Conservation (phyloP, 2,888 invertebrate species). For the Ramazzottius varieornatus region DNA sequence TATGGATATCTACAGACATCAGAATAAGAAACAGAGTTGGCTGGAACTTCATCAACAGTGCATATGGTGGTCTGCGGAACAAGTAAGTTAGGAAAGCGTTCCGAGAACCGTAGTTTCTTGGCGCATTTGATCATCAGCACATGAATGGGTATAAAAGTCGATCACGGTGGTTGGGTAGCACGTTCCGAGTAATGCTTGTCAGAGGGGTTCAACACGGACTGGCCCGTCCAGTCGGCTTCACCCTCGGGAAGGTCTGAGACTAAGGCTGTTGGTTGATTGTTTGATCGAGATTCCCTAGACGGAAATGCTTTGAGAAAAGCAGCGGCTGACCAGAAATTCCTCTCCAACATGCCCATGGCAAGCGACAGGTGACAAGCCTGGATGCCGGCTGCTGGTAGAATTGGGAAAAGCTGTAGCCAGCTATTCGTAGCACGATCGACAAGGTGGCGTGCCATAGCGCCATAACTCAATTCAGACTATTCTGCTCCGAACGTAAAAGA, state of each 20-base stretch:
- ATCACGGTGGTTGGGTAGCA: no score
- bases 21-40: no score
- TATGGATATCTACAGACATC: no score
- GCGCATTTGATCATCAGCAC: no score
- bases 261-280: no score
- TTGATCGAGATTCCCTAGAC: neutral
- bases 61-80: no score
- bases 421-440: constrained; percentile 1
- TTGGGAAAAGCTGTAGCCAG: constrained; percentile 1
- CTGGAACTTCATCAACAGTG: no score
- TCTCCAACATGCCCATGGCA: neutral
- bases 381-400: neutral
- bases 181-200: neutral
- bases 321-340: neutral
- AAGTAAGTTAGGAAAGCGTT: no score
- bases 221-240: neutral
- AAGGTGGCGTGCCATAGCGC: neutral
- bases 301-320: neutral
- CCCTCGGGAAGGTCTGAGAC: constrained; percentile 3
- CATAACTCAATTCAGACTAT: constrained; percentile 3
- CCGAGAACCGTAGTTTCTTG: no score
- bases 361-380: neutral
- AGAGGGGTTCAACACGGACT: neutral
- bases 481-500: neutral
- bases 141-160: no score